Conservation (phyloP, 2,797 vertebrate genomes). For the Tokudaia tokunoshimensis region DNA sequence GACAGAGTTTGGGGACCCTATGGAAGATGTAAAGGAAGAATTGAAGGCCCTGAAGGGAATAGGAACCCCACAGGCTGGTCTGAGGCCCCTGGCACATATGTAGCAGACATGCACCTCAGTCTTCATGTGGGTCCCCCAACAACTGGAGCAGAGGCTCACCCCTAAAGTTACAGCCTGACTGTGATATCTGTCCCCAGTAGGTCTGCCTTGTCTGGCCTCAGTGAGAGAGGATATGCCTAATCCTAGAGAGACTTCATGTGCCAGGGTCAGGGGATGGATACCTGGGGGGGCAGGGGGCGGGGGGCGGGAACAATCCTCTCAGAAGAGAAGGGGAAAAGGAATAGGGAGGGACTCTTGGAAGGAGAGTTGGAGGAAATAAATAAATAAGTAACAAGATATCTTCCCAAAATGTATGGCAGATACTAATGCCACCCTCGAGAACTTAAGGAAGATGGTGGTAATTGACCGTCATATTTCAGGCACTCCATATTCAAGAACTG, state of each 20-base stretch:
- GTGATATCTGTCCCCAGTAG: neutral
- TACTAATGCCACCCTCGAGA: neutral
- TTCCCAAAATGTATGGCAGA: neutral
- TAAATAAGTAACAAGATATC: neutral
- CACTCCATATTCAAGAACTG: neutral
- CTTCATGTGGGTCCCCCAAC: neutral
- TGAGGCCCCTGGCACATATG: neutral
- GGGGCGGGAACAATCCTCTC: neutral
- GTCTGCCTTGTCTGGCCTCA: neutral
- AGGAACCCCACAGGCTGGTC: neutral
- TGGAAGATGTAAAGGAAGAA: neutral
- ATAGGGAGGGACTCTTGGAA: neutral
- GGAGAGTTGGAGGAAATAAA: too few species aligned
- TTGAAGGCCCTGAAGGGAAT: neutral
- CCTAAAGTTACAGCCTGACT: neutral
- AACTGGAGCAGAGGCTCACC: neutral
- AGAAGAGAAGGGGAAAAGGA: neutral
- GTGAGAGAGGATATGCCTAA: neutral
- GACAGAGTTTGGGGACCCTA: neutral
- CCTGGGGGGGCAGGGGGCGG: accelerated
- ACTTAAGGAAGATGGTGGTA: neutral
- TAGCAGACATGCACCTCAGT: neutral
- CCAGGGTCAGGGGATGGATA: neutral
- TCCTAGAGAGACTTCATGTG: neutral
- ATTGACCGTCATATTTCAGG: neutral